phyloP scores from a whole-genome alignment of 2,113 vertebrate genomes.

The Sturnira hondurensis region DNA sequence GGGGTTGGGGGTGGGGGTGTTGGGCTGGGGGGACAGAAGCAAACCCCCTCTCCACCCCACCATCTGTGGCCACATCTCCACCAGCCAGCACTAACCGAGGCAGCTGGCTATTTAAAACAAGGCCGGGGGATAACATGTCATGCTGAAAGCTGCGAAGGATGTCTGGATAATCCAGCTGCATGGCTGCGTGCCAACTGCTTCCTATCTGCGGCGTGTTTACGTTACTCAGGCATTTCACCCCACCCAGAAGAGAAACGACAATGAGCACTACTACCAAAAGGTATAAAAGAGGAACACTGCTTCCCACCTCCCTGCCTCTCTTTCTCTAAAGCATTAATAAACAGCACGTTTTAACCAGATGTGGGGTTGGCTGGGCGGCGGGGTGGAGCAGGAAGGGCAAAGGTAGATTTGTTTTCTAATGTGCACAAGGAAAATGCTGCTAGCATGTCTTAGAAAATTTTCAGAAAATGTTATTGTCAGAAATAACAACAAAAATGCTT shows the following conservation, averaged over 20 bases:
- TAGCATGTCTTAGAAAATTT: neutral
- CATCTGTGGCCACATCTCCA: neutral
- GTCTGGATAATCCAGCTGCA: slow-evolving; percentile 74
- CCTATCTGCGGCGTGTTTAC: slow-evolving; percentile 44
- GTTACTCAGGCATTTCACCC: slow-evolving; percentile 17
- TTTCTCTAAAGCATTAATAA: slow-evolving; percentile 58
- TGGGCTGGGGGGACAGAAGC: neutral
- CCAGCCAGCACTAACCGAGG: neutral
- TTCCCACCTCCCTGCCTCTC: neutral
- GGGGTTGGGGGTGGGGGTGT: too few species aligned
- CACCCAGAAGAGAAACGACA: slow-evolving; percentile 48
- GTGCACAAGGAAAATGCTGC: neutral
- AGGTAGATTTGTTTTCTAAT: neutral
- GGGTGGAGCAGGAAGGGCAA: neutral
- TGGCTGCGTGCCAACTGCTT: slow-evolving; percentile 61
- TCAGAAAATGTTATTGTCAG: neutral
- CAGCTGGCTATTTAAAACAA: slow-evolving; percentile 44
- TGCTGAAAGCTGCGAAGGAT: slow-evolving; percentile 55
- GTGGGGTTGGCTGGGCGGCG: neutral
- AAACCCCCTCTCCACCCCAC: too few species aligned
- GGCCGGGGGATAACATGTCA: neutral
- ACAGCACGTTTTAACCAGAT: slow-evolving; percentile 45
- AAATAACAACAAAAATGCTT: neutral
- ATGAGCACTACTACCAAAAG: slow-evolving; percentile 52
- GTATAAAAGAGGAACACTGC: neutral